Evolutionary conservation across 2,113 vertebrate genomes (phyloP).

Genomic region (Choloepus hoffmanni): DNA sequence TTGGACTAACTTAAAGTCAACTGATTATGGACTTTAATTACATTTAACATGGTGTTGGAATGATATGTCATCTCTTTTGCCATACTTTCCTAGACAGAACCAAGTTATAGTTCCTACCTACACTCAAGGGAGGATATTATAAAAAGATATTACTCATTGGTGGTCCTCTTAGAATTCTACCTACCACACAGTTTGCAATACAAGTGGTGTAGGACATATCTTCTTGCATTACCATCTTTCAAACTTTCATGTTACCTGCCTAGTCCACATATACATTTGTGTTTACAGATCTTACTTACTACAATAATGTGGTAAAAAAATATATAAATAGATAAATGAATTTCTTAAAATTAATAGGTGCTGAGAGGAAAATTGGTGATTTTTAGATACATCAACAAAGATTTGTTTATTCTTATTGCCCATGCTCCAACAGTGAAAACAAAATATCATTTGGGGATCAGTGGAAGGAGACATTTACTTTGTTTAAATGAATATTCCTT

Average conservation of each 20-base stretch:
- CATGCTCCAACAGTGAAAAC: neutral
- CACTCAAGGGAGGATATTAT: neutral
- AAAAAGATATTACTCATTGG: fast-evolving
- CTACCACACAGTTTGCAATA: neutral
- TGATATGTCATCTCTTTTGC: neutral
- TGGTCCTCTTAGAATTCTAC: neutral
- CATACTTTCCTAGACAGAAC: neutral
- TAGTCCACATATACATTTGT: neutral
- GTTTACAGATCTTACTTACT: neutral
- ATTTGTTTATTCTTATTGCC: neutral
- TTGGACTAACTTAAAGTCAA: neutral
- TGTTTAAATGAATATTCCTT: neutral
- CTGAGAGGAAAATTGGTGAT: neutral
- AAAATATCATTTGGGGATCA: neutral
- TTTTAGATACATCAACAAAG: neutral
- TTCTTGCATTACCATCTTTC: neutral
- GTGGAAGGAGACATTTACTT: neutral
- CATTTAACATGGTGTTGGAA: neutral
- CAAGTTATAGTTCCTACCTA: neutral
- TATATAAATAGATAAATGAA: neutral
- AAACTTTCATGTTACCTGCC: neutral
- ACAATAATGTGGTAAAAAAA: neutral
- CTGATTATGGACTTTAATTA: neutral
- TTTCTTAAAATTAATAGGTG: neutral
- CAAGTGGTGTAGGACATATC: neutral